These are phyloP conservation scores for Setophaga kirtlandii DNA, from an alignment of 2,113 vertebrate species.

Conservation along the genomic window DNA sequence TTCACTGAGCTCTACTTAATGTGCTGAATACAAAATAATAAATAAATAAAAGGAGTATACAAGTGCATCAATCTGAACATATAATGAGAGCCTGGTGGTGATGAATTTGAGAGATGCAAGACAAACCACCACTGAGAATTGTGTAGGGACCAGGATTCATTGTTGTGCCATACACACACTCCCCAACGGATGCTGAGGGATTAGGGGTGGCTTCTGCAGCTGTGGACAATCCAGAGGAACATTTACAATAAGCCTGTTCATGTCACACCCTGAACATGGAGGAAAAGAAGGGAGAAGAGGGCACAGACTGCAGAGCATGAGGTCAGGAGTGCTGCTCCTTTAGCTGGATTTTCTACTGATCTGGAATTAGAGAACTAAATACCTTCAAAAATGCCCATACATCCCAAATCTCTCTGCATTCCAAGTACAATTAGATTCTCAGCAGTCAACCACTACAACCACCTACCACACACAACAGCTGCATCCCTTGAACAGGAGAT, in stretches of 20 bases:
- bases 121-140: not conserved
- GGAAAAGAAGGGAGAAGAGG: not conserved
- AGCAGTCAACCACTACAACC: not conserved
- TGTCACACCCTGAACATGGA: accelerated
- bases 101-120: not conserved
- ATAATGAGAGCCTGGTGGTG: conserved; percentile 7
- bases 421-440: not conserved
- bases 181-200: accelerated
- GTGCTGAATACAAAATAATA: not conserved
- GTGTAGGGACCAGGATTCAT: not conserved
- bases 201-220: not conserved
- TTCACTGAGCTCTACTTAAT: not conserved
- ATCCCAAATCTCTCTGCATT: not conserved
- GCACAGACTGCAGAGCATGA: not conserved
- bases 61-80: not conserved
- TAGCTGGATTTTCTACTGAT: not conserved
- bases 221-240: not conserved
- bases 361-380: not conserved
- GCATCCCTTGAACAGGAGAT: not conserved
- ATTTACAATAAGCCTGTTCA: not conserved
- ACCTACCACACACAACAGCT: not conserved
- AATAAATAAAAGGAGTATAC: conserved; percentile 1
- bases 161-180: accelerated
- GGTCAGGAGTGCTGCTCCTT: not conserved
- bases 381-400: accelerated